Evolutionary conservation across 2,113 vertebrate genomes (phyloP), one percentile per base, ranked within the genome.

Genomic region (Tonatia bakeri): DNA sequence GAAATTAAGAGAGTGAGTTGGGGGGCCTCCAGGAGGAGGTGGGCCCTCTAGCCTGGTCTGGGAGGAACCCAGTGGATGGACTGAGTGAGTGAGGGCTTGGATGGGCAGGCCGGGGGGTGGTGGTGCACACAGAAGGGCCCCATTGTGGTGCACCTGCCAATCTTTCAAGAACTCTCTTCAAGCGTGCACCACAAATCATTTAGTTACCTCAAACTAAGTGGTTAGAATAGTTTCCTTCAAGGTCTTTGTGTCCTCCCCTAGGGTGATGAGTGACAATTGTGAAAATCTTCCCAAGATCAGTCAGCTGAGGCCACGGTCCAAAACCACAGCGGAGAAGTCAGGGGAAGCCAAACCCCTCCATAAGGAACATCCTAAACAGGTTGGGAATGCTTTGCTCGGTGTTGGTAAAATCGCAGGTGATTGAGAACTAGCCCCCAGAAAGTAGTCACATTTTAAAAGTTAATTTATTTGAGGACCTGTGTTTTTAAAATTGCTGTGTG

Each of bases 261-360:
- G 99, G 97, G 90, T 94, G 94, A 77, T 96, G 31, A 96, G 94
- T 54, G 97, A 98, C 90, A 97, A 94, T 77, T 98, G 90, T 88
- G 99, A 98, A 95, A 98, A 98, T 96, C 98, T 99, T 43, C 99
- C 99, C 91, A 99, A 98, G 97, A 98, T 99, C 92, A 97, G 33
- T 91, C 97, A 98, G 20, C 98, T 98, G 91, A 97, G 61, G 20
- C 97, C 97, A 0, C 50, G 82, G 17, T 98, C 98, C 72, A 99
- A 98, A 98, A 95, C 88, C 0, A 94, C 84, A 0, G 1, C 75
- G 81, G 92, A 88, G 52, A 99, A 97, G 87, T 97, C 93, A 70
- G 67, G 92, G 19, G 97, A 99, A 14, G 24, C 94, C 36, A 98
- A 97, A 90, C 59, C 94, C 19, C 75, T 88, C 45, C 96, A 50